Conservation (phyloP, 2,113 vertebrate genomes). For the Hippocampus comes region DNA sequence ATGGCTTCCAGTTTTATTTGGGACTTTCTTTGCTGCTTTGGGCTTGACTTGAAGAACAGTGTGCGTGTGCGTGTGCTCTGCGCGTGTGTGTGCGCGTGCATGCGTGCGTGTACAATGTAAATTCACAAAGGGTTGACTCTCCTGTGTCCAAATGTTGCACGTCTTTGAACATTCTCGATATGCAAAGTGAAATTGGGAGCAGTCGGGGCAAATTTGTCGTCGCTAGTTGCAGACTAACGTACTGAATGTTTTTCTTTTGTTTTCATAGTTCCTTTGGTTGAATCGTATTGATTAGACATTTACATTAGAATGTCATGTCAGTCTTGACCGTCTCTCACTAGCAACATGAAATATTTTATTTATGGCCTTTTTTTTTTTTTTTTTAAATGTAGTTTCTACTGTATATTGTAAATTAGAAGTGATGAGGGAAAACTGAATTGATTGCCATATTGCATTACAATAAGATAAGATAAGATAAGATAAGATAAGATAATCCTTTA, state of each 20-base stretch:
- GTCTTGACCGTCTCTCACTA: slow-evolving; percentile 75
- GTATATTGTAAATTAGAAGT: slow-evolving; percentile 92
- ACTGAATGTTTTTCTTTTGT: slow-evolving; percentile 39
- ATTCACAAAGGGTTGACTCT: slow-evolving; percentile 34
- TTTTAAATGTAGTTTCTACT: slow-evolving; percentile 86
- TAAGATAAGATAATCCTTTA: too few species aligned
- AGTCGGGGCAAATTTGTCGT: slow-evolving; percentile 85
- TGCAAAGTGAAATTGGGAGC: slow-evolving; percentile 80
- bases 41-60: slow-evolving; percentile 62
- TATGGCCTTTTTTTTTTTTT: slow-evolving; percentile 99
- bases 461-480: too few species aligned
- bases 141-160: slow-evolving; percentile 43
- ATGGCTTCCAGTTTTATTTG: slow-evolving; percentile 51
- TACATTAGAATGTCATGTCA: slow-evolving; percentile 64
- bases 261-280: slow-evolving; percentile 19
- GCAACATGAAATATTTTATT: slow-evolving; percentile 96
- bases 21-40: slow-evolving; percentile 57
- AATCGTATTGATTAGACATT: slow-evolving; percentile 50
- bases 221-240: slow-evolving; percentile 77
- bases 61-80: slow-evolving; percentile 9
- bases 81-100: slow-evolving; percentile 9
- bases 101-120: slow-evolving; percentile 26
- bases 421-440: slow-evolving; percentile 78
- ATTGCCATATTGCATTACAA: slow-evolving; percentile 85
- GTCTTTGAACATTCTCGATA: slow-evolving; percentile 80